These are phyloP conservation scores for Trypoxylon attenuatum DNA, from an alignment of 2,888 invertebrate species.

Conservation along the genomic window DNA sequence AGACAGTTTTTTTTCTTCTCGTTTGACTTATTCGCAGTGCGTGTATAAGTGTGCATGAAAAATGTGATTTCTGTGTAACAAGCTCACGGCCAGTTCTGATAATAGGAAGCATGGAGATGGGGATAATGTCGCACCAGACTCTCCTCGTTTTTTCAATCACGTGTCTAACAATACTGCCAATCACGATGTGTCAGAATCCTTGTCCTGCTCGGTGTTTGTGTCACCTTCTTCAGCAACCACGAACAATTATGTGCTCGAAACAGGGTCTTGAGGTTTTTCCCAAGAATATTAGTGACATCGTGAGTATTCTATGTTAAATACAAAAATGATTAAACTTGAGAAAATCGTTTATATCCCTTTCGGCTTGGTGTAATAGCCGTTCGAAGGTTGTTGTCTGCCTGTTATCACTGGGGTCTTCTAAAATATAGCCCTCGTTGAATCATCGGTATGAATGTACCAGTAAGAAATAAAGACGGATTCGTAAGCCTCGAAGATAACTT, in stretches of 20 bases:
- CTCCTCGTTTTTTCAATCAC: slow-evolving; percentile 3
- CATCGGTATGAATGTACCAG: slow-evolving; percentile 14
- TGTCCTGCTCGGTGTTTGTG: slow-evolving; percentile 66
- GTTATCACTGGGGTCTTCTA: slow-evolving; percentile 24
- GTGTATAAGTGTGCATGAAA: too few relatives aligned
- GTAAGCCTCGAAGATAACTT: slow-evolving; percentile 3
- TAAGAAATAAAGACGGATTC: neutral
- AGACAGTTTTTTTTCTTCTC: neutral
- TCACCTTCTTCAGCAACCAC: slow-evolving; percentile 51
- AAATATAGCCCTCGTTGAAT: slow-evolving; percentile 19
- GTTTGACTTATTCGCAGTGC: too few relatives aligned
- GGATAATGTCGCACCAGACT: slow-evolving; percentile 9
- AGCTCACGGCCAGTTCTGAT: slow-evolving; percentile 13
- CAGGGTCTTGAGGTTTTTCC: slow-evolving; percentile 61
- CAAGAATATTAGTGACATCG: slow-evolving; percentile 61
- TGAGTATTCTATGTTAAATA: slow-evolving; percentile 51
- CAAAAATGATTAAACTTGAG: too few relatives aligned
- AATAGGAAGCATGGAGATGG: slow-evolving; percentile 24
- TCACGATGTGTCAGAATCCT: slow-evolving; percentile 21
- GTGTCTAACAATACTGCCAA: slow-evolving; percentile 25
- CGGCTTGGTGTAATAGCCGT: neutral
- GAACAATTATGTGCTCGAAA: slow-evolving; percentile 59
- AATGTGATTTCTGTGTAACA: slow-evolving; percentile 26
- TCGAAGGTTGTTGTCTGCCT: neutral
- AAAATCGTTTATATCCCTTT: too few relatives aligned